Percentiles rank a stretch among this genome's conserved stretches.
These are phyloP conservation scores for Grapholita molesta DNA, from an alignment of 1,140 invertebrate genomes.

Conservation along the genomic window DNA sequence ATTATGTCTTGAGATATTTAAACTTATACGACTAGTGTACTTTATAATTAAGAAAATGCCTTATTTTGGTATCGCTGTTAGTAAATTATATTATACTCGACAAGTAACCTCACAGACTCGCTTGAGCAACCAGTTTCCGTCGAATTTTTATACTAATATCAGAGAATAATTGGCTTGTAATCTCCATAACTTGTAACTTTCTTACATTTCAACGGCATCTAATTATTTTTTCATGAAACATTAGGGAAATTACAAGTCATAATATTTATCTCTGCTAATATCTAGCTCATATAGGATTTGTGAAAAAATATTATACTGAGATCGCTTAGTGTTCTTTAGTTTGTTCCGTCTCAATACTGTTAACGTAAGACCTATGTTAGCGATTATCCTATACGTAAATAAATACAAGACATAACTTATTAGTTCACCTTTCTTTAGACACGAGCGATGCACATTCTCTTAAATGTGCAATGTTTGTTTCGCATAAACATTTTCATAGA, in stretches of 20 bases:
- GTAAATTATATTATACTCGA: slow-evolving; percentile 52
- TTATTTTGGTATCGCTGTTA: slow-evolving; percentile 71
- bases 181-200: not conserved
- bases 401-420: slow-evolving; percentile 70
- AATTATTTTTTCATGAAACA: not conserved
- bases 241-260: not conserved
- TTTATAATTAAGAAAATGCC: slow-evolving; percentile 59
- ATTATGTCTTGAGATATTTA: slow-evolving; percentile 72
- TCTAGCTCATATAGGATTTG: slow-evolving; percentile 51
- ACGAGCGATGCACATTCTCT: slow-evolving; percentile 52
- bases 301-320: slow-evolving; percentile 65
- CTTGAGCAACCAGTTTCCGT: slow-evolving; percentile 28
- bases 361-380: slow-evolving; percentile 36
- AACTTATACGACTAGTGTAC: slow-evolving; percentile 38
- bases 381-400: slow-evolving; percentile 41
- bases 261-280: slow-evolving; percentile 40
- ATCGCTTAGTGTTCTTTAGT: slow-evolving; percentile 61
- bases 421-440: slow-evolving; percentile 69
- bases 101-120: slow-evolving; percentile 29
- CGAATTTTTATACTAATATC: slow-evolving; percentile 7
- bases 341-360: slow-evolving; percentile 63
- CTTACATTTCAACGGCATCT: too few relatives aligned
- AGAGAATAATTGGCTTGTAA: not conserved
- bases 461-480: slow-evolving; percentile 61
- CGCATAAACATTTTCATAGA: slow-evolving; percentile 32